A percentile compares a stretch with the other conserved stretches of the same genome.
phyloP scores from a whole-genome alignment of 2,888 invertebrate genomes.

The Agrilus cyanescens region DNA sequence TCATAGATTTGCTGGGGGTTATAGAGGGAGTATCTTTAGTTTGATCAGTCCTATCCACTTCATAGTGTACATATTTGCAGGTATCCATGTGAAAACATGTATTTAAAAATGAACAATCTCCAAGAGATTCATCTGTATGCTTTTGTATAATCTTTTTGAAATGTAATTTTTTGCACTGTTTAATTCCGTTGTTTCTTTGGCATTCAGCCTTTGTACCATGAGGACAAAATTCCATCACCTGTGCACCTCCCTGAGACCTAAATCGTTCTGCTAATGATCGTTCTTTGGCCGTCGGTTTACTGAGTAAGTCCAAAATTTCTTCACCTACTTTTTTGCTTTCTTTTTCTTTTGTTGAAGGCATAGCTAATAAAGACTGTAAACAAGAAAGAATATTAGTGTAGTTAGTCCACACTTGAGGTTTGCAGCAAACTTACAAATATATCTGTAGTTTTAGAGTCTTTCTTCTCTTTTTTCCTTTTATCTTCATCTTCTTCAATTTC shows the following conservation, averaged over 20 bases:
- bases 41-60: slow-evolving; percentile 69
- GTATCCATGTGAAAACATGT: slow-evolving; percentile 99
- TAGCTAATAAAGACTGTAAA: slow-evolving; percentile 68
- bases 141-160: slow-evolving; percentile 93
- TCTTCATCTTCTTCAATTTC: slow-evolving; percentile 42
- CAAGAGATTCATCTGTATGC: slow-evolving; percentile 89
- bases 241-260: slow-evolving; percentile 86
- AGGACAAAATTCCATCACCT: slow-evolving; percentile 92
- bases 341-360: slow-evolving; percentile 90
- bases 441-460: slow-evolving; percentile 46
- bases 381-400: slow-evolving; percentile 5
- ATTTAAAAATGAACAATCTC: slow-evolving; percentile 95
- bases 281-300: slow-evolving; percentile 94
- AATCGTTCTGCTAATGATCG: slow-evolving; percentile 90
- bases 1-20: slow-evolving; percentile 22
- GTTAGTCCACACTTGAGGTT: neutral
- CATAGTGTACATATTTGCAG: slow-evolving; percentile 97
- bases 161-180: slow-evolving; percentile 78
- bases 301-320: slow-evolving; percentile 86
- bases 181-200: slow-evolving; percentile 37
- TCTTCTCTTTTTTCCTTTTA: slow-evolving; percentile 43
- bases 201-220: slow-evolving; percentile 92
- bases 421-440: slow-evolving; percentile 46
- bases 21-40: slow-evolving; percentile 29
- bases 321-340: slow-evolving; percentile 92